A percentile compares a stretch with the other conserved stretches of the same genome.
Conservation (phyloP, 2,888 invertebrate genomes). For the Tenthredo notha region DNA sequence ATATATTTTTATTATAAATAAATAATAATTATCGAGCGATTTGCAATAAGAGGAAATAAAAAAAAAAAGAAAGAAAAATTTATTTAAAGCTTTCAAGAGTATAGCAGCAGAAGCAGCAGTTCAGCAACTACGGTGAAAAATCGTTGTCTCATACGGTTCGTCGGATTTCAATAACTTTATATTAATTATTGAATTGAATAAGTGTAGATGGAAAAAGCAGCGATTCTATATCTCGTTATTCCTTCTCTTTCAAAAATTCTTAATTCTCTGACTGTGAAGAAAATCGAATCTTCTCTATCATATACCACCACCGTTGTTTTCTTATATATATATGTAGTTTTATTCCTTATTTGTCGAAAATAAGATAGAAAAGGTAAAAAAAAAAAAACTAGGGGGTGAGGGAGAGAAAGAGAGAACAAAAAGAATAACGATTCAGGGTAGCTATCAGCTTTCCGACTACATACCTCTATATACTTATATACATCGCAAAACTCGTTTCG, state of each 20-base stretch:
- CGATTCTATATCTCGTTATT: neutral
- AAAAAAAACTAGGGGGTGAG: too few relatives aligned
- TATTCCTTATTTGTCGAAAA: neutral
- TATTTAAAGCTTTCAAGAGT: too few relatives aligned
- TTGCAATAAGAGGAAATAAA: too few relatives aligned
- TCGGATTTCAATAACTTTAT: neutral
- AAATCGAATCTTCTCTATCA: neutral
- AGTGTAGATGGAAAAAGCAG: neutral
- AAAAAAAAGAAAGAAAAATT: too few relatives aligned
- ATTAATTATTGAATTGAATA: neutral
- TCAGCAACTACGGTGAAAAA: neutral
- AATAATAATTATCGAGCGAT: too few relatives aligned
- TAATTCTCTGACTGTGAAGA: neutral
- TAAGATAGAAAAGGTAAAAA: neutral
- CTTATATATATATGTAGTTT: neutral
- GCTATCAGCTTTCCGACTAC: neutral
- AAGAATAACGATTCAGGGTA: neutral
- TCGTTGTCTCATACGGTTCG: neutral
- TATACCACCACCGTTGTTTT: neutral
- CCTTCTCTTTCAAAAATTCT: neutral
- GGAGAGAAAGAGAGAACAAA: neutral
- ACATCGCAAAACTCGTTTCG: neutral
- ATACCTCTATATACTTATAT: neutral
- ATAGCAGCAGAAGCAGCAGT: too few relatives aligned
- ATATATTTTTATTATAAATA: too few relatives aligned